Evolutionary conservation across 2,113 vertebrate genomes (phyloP).

Genomic region (Zosterops hypoxanthus): DNA sequence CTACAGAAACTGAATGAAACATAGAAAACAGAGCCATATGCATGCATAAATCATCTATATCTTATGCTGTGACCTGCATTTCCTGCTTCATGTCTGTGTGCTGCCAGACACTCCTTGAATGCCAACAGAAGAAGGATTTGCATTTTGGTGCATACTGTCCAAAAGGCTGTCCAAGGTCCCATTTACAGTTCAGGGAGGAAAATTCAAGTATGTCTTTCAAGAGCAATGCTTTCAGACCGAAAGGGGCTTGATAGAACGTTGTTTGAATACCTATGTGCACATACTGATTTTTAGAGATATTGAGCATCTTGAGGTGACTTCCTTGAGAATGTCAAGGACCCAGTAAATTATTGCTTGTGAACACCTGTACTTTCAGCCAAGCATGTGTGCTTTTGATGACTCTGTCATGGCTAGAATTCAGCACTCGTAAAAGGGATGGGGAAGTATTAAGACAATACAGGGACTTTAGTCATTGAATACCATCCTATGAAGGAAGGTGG

Average conservation of each 20-base stretch:
- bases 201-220: neutral
- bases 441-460: neutral
- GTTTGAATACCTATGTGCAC: neutral
- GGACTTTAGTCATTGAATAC: neutral
- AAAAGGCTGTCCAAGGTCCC: neutral
- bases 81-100: neutral
- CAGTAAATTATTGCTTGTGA: neutral
- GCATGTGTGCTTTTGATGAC: neutral
- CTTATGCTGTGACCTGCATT: neutral
- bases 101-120: neutral
- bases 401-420: neutral
- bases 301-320: neutral
- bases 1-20: neutral
- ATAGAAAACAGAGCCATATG: neutral
- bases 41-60: neutral
- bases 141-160: neutral
- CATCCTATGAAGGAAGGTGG: neutral
- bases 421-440: neutral
- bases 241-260: neutral
- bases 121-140: neutral
- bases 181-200: neutral
- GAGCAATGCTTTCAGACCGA: neutral
- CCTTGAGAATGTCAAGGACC: neutral
- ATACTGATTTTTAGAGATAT: neutral
- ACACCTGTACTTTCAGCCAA: neutral